Conservation (phyloP, 2,113 vertebrate genomes). For the Xiphophorus couchianus region DNA sequence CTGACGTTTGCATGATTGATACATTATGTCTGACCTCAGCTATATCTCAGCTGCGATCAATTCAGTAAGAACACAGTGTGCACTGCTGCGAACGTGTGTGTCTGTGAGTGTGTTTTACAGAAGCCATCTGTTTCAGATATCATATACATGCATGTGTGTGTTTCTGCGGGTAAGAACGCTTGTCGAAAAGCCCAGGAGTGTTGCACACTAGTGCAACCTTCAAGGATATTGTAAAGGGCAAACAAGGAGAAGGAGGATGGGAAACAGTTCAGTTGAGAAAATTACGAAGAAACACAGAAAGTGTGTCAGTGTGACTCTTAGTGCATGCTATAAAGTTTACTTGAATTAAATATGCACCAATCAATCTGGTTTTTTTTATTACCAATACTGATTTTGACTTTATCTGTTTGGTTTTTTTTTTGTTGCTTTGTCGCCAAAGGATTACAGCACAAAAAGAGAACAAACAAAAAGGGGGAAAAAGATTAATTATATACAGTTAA, state of each 20-base stretch:
- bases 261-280: neutral
- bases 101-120: conserved; percentile 6
- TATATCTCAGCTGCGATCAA: conserved; percentile 64
- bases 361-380: too few relatives aligned
- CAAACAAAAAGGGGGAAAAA: neutral
- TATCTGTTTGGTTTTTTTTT: too few relatives aligned
- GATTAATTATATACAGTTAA: too few relatives aligned
- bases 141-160: conserved; percentile 16
- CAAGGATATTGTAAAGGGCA: conserved; percentile 69
- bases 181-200: conserved; percentile 47
- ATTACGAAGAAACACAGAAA: neutral
- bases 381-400: too few relatives aligned
- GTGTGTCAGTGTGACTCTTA: conserved; percentile 20
- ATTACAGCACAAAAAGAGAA: neutral
- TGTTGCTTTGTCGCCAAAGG: too few relatives aligned
- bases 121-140: neutral
- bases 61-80: conserved; percentile 49
- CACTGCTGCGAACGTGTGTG: conserved; percentile 16
- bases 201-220: conserved; percentile 43
- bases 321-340: neutral
- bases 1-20: conserved; percentile 68
- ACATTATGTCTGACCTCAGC: conserved; percentile 70
- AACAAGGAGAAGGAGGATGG: conserved; percentile 7
- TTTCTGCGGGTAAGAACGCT: conserved; percentile 52
- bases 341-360: neutral